These are phyloP conservation scores for Eclectus roratus DNA, from an alignment of 2,113 vertebrate genomes.

Conservation along the genomic window DNA sequence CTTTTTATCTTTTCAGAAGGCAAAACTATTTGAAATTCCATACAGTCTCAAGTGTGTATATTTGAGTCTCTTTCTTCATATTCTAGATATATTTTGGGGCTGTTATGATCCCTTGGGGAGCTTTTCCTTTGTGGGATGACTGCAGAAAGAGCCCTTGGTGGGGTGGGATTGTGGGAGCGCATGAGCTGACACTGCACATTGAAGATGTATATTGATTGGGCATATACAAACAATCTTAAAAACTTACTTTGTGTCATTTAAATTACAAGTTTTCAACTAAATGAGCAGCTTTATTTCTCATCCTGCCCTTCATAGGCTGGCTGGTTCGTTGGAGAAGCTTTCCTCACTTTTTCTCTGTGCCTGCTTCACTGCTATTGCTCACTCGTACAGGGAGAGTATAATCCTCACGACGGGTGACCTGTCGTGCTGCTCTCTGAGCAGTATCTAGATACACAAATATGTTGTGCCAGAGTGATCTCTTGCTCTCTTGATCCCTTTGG, in stretches of 20 bases:
- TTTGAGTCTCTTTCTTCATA: not conserved
- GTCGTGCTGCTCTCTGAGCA: not conserved
- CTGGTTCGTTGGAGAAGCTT: not conserved
- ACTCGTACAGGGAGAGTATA: not conserved
- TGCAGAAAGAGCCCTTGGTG: not conserved
- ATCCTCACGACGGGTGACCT: fast-evolving
- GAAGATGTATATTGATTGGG: fast-evolving
- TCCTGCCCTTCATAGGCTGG: not conserved
- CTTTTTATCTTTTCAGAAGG: not conserved
- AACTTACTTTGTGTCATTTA: not conserved
- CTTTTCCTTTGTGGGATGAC: not conserved
- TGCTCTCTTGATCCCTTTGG: not conserved
- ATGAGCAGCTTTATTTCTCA: not conserved
- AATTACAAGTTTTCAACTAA: not conserved
- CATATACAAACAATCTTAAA: not conserved
- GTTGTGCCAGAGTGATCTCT: not conserved
- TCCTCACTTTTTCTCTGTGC: not conserved
- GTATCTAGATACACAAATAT: not conserved
- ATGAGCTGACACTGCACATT: not conserved
- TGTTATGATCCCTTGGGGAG: not conserved
- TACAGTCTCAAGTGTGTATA: not conserved
- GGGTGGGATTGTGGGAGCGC: not conserved
- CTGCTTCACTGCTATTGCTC: not conserved
- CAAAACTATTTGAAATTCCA: not conserved
- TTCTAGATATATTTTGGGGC: not conserved